phyloP scores from a whole-genome alignment of 1,140 invertebrate genomes.

The Wasmannia auropunctata region DNA sequence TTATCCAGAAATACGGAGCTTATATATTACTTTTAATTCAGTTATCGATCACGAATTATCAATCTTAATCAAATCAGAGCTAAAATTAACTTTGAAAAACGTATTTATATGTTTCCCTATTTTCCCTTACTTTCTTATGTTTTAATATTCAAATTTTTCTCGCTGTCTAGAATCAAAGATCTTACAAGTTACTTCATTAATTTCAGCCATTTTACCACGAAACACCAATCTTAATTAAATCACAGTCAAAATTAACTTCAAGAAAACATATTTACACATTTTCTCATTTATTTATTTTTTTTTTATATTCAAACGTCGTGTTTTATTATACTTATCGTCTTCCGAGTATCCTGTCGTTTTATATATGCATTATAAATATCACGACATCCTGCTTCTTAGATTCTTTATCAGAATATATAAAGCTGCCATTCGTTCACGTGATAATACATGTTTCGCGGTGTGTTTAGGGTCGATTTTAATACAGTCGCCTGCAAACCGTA shows the following conservation, averaged over 20 bases:
- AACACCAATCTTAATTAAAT: neutral
- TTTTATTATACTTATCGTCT: neutral
- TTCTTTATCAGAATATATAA: neutral
- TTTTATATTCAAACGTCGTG: neutral
- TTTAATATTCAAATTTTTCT: neutral
- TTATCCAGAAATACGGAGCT: neutral
- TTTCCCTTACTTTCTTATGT: neutral
- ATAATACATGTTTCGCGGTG: neutral
- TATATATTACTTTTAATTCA: neutral
- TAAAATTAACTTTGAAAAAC: neutral
- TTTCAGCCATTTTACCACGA: neutral
- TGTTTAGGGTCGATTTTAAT: slow-evolving; percentile 15
- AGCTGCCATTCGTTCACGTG: neutral
- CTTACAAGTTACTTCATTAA: no score
- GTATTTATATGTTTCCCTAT: neutral
- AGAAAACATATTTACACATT: neutral
- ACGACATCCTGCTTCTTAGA: neutral
- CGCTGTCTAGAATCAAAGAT: neutral
- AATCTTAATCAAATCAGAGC: neutral
- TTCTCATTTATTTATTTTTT: neutral
- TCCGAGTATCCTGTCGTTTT: neutral
- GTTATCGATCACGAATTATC: neutral
- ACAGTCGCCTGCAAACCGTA: neutral
- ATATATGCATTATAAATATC: neutral
- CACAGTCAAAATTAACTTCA: neutral